A percentile compares a stretch with the other conserved stretches of the same genome.
These are phyloP conservation scores for Cryptophagus acutangulus DNA, from an alignment of 2,888 invertebrate species.

Conservation along the genomic window DNA sequence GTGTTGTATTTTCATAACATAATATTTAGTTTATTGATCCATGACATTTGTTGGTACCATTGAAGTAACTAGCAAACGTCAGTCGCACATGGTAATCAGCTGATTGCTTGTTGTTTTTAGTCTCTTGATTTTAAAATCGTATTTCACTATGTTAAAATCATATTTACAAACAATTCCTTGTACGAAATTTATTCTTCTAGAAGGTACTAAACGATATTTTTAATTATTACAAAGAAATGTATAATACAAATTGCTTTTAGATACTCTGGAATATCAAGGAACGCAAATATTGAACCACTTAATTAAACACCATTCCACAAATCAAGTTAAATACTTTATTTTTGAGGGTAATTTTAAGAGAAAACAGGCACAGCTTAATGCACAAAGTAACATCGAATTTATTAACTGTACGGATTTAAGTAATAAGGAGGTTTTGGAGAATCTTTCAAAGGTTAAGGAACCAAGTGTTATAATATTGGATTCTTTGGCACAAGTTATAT, in stretches of 20 bases:
- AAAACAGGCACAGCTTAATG: not conserved
- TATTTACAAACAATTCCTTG: conserved; percentile 36
- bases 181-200: conserved; percentile 40
- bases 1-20: no score
- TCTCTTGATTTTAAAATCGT: no score
- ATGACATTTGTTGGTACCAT: no score
- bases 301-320: conserved; percentile 32
- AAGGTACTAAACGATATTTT: conserved; percentile 34
- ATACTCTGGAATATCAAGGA: conserved; percentile 33
- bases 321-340: conserved; percentile 35
- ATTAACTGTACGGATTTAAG: not conserved
- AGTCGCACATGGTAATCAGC: no score
- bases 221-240: conserved; percentile 8
- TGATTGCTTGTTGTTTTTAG: no score
- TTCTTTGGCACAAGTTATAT: conserved; percentile 38
- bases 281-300: conserved; percentile 32
- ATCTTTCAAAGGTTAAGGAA: not conserved
- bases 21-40: no score
- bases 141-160: conserved; percentile 35
- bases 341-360: conserved; percentile 35
- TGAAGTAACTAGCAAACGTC: no score
- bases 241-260: no score
- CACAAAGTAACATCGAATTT: not conserved
- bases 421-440: not conserved
- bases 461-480: conserved; percentile 33